phyloP scores from a whole-genome alignment of 1,140 invertebrate genomes.

The Lamellibrachia luymesi region DNA sequence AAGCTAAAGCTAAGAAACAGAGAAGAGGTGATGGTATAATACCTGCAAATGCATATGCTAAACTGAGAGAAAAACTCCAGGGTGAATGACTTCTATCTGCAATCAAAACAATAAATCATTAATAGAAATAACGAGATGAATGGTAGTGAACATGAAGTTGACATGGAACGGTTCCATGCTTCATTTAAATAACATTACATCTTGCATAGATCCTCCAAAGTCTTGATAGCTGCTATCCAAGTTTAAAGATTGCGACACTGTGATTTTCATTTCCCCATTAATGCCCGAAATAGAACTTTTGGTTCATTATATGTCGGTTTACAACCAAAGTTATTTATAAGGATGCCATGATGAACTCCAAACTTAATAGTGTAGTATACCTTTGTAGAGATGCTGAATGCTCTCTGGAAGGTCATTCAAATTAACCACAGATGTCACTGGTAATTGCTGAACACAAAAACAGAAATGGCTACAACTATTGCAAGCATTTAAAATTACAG shows the following conservation, averaged over 20 bases:
- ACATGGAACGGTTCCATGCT: not conserved
- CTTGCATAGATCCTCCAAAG: too few species aligned
- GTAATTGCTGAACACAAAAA: not conserved
- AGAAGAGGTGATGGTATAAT: not conserved
- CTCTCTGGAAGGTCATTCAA: not conserved
- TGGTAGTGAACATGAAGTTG: not conserved
- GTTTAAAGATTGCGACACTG: too few species aligned
- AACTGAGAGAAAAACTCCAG: constrained; percentile 10
- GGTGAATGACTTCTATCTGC: not conserved
- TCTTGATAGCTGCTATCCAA: too few species aligned
- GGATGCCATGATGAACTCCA: not conserved
- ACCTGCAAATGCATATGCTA: constrained; percentile 8
- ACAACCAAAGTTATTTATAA: not conserved
- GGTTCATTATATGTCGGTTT: not conserved
- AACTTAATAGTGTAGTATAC: not conserved
- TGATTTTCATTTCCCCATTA: not conserved
- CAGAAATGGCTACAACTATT: not conserved
- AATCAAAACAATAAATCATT: not conserved
- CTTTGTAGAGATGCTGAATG: not conserved
- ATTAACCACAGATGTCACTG: not conserved
- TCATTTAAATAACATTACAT: too few species aligned
- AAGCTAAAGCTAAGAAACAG: not conserved
- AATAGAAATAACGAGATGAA: not conserved
- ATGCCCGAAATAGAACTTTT: not conserved
- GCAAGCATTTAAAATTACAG: not conserved